These are phyloP conservation scores for Microplitis deprimator DNA, from an alignment of 2,888 invertebrate genomes.

Conservation along the genomic window DNA sequence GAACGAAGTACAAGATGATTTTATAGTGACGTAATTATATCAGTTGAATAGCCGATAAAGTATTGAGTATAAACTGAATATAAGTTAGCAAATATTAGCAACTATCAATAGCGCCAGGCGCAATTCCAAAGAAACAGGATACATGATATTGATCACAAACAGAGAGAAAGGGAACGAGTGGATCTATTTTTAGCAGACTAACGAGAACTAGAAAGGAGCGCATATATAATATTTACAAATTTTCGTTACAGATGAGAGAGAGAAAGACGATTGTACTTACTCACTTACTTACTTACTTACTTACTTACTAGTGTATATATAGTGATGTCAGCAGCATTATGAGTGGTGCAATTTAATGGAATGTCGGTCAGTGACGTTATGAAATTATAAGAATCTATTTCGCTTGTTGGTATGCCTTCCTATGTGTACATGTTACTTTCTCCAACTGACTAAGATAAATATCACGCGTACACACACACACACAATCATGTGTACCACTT, in stretches of 20 bases:
- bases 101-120: conserved; percentile 19
- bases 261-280: not conserved
- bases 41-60: conserved; percentile 13
- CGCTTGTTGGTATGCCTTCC: conserved; percentile 40
- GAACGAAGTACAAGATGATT: not conserved
- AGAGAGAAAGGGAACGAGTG: conserved; percentile 7
- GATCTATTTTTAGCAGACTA: conserved; percentile 26
- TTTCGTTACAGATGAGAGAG: conserved; percentile 16
- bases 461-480: conserved; percentile 20
- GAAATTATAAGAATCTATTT: conserved; percentile 67
- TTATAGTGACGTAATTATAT: conserved; percentile 17
- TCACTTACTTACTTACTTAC: no score
- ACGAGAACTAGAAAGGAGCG: conserved; percentile 27
- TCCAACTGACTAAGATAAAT: conserved; percentile 27
- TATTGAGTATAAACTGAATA: conserved; percentile 15
- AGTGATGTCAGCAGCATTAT: conserved; percentile 32
- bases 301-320: not conserved
- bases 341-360: conserved; percentile 50
- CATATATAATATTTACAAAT: conserved; percentile 31
- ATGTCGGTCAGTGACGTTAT: conserved; percentile 69
- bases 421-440: conserved; percentile 25
- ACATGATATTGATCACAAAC: conserved; percentile 25
- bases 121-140: conserved; percentile 30
- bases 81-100: conserved; percentile 20
- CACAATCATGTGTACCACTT: not conserved